Evolutionary conservation across 2,113 vertebrate genomes (phyloP), one percentile per base, ranked within the genome.

Genomic region (Trochalopteron elliotii): DNA sequence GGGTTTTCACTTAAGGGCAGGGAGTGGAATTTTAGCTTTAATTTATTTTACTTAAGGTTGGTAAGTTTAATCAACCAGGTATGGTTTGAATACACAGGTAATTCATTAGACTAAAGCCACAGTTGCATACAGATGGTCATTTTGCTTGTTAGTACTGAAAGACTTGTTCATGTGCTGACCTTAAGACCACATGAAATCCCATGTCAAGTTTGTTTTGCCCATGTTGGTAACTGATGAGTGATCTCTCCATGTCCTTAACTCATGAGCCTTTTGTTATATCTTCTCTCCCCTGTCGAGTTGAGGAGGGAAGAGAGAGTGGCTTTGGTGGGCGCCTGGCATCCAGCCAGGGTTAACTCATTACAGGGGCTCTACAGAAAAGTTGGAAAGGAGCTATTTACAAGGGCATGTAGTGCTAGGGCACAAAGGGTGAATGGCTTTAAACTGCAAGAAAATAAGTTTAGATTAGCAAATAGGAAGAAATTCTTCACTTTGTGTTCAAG

Each of bases 31-130:
- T 87, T 68, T 35, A 78, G 10, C 27, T 84, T 53, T 52, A 81
- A 78, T 35, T 68, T 78, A 40, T 35, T 83, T 84, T 78, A 44
- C 30, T 31, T 57, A 45, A 56, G 79, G 82, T 7, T 83, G 31
- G 8, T 65, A 70, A 84, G 37, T 95, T 84, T 71, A 95, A 93
- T 86, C 94, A 96, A 87, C 15, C 15, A 44, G 40, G 13, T 84
- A 72, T 85, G 27, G n/a, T 60, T 94, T 76, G 17, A 85, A 80
- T 74, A 79, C 39, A 67, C 31, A 87, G 44, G 81, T 74, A 96
- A 94, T 88, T 90, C 81, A 91, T 75, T 81, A 94, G 37, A 56
- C 23, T 78, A 57, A 87, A 95, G 31, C 30, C 64, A 55, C 18
- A 37, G 16, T 69, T 96, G 31, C 30, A 19, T 53, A 96, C 40